Evolutionary conservation across 2,797 vertebrate genomes (phyloP).

Genomic region (Brotula barbata): DNA sequence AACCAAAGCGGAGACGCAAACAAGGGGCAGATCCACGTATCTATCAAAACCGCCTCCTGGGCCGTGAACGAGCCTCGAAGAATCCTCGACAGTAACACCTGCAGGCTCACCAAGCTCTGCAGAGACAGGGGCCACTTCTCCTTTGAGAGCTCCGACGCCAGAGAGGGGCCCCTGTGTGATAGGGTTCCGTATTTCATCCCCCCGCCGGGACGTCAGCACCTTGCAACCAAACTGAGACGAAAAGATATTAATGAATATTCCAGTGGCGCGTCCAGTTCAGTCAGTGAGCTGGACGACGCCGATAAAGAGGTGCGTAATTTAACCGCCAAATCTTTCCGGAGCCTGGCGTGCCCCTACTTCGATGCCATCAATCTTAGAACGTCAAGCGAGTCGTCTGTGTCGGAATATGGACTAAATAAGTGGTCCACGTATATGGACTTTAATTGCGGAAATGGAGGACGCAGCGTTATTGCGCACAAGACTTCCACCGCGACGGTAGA

Average conservation of each 20-base stretch:
- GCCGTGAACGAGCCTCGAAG: conserved; percentile 84
- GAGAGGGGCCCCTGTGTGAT: conserved; percentile 75
- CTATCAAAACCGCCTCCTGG: conserved; percentile 87
- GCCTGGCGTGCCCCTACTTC: conserved; percentile 93
- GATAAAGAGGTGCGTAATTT: conserved; percentile 97
- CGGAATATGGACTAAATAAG: conserved; percentile 87
- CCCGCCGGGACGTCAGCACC: conserved; percentile 89
- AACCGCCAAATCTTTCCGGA: conserved; percentile 93
- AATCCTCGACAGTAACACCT: conserved; percentile 73
- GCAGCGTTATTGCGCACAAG: conserved; percentile 74
- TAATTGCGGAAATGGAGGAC: conserved; percentile 82
- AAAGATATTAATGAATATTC: conserved; percentile 90
- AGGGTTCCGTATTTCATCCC: conserved; percentile 81
- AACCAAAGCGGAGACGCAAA: conserved; percentile 58
- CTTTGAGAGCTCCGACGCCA: conserved; percentile 80
- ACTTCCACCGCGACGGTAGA: conserved; percentile 71
- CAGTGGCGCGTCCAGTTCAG: conserved; percentile 94
- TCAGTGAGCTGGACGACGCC: conserved; percentile 96
- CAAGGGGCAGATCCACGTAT: conserved; percentile 85
- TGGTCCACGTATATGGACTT: conserved; percentile 93
- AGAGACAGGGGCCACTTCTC: conserved; percentile 86
- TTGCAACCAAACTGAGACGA: conserved; percentile 80
- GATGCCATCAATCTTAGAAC: conserved; percentile 90
- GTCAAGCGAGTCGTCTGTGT: conserved; percentile 91
- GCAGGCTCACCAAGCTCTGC: conserved; percentile 80